Evolutionary conservation across 1,140 invertebrate genomes (phyloP).

Genomic region (Bombus sibiricus): DNA sequence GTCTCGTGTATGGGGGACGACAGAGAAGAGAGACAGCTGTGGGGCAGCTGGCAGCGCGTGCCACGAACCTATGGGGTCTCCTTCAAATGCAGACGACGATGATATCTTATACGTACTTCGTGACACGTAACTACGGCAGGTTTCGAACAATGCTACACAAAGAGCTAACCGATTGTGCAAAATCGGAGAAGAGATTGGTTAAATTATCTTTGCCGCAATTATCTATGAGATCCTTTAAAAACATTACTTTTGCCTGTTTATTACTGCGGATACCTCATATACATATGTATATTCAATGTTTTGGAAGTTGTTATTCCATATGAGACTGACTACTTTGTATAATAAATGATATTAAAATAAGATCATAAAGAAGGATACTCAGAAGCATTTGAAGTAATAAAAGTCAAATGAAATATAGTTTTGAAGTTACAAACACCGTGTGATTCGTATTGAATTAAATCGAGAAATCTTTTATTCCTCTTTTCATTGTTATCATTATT

Average conservation of each 20-base stretch:
- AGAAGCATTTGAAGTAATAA: background rate
- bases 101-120: slow-evolving; percentile 72
- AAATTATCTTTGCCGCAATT: slow-evolving; percentile 41
- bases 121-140: slow-evolving; percentile 67
- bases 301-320: background rate
- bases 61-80: slow-evolving; percentile 83
- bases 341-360: background rate
- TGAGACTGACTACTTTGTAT: background rate
- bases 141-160: slow-evolving; percentile 62
- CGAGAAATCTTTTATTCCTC: background rate
- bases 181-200: slow-evolving; percentile 36
- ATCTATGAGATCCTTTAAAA: background rate
- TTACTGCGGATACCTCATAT: too few species aligned
- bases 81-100: slow-evolving; percentile 71
- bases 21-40: slow-evolving; percentile 80
- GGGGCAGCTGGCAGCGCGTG: slow-evolving; percentile 83
- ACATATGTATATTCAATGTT: background rate
- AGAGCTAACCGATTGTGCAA: slow-evolving; percentile 38
- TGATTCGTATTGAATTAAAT: background rate
- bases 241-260: background rate
- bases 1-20: slow-evolving; percentile 71
- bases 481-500: background rate
- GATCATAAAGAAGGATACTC: background rate
- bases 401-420: background rate
- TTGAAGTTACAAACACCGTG: background rate